phyloP scores from a whole-genome alignment of 2,797 vertebrate species.

The Danio albolineatus region DNA sequence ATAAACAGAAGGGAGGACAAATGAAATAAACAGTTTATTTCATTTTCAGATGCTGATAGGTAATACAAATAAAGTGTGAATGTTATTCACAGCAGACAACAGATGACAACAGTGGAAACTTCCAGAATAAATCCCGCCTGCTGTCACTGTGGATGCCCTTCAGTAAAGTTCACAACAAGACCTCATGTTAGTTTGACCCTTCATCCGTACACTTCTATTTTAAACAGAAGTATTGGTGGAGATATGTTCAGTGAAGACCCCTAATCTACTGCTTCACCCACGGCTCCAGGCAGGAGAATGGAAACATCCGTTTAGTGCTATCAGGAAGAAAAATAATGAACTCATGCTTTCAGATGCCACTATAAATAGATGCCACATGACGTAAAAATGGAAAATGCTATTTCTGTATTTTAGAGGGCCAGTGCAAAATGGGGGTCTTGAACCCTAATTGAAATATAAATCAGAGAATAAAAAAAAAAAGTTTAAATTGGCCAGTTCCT shows the following conservation, averaged over 20 bases:
- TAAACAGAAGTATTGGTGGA: slow-evolving; percentile 51
- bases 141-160: not conserved
- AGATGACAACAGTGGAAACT: not conserved
- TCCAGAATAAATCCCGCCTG: not conserved
- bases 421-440: not conserved
- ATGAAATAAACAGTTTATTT: too few species aligned
- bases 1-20: too few species aligned
- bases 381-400: not conserved
- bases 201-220: slow-evolving; percentile 49
- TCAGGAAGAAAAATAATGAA: slow-evolving; percentile 45
- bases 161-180: not conserved
- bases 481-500: too few species aligned
- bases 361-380: slow-evolving; percentile 49
- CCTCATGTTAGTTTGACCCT: slow-evolving; percentile 23
- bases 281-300: slow-evolving; percentile 44
- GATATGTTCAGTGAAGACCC: slow-evolving; percentile 42
- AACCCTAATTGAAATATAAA: too few species aligned
- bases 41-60: too few species aligned
- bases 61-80: too few species aligned
- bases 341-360: slow-evolving; percentile 35
- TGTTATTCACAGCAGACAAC: not conserved
- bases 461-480: too few species aligned
- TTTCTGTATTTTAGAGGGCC: not conserved
- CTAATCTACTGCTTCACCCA: slow-evolving; percentile 60
- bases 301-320: slow-evolving; percentile 57